Percentiles rank a stretch among this genome's conserved stretches.
Evolutionary conservation across 2,797 vertebrate genomes (phyloP).

Genomic region (Phoebastria nigripes): DNA sequence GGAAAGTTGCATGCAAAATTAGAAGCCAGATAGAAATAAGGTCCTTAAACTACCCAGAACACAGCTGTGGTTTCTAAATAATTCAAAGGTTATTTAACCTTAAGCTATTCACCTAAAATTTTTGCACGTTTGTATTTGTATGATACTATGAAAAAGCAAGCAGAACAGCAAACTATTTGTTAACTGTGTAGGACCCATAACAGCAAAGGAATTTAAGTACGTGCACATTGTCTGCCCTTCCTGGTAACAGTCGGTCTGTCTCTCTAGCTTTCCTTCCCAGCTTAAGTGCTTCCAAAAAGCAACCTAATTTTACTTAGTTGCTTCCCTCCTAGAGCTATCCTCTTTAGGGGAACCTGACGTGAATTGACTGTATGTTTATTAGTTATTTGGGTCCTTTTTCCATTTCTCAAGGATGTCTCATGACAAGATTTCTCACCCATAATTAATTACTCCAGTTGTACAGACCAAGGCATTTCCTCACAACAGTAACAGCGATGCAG

Average conservation of each 20-base stretch:
- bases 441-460: constrained; percentile 60
- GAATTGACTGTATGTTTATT: constrained; percentile 45
- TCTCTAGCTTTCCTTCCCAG: not conserved
- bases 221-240: not conserved
- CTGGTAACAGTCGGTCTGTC: not conserved
- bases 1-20: not conserved
- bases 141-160: not conserved
- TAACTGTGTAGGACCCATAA: not conserved
- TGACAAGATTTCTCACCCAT: constrained; percentile 49
- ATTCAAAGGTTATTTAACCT: not conserved
- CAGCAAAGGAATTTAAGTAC: not conserved
- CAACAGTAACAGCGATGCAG: not conserved
- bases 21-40: not conserved
- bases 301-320: not conserved
- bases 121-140: not conserved
- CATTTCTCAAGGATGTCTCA: constrained; percentile 46
- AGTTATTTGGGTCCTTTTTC: constrained; percentile 48
- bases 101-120: not conserved
- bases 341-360: constrained; percentile 21
- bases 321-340: not conserved
- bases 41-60: not conserved
- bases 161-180: not conserved
- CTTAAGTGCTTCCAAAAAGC: not conserved
- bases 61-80: not conserved
- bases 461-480: constrained; percentile 44